A percentile compares a stretch with the other conserved stretches of the same genome.
These are phyloP conservation scores for Pristionchus entomophagus DNA, from an alignment of 2,888 invertebrate species.

Conservation along the genomic window DNA sequence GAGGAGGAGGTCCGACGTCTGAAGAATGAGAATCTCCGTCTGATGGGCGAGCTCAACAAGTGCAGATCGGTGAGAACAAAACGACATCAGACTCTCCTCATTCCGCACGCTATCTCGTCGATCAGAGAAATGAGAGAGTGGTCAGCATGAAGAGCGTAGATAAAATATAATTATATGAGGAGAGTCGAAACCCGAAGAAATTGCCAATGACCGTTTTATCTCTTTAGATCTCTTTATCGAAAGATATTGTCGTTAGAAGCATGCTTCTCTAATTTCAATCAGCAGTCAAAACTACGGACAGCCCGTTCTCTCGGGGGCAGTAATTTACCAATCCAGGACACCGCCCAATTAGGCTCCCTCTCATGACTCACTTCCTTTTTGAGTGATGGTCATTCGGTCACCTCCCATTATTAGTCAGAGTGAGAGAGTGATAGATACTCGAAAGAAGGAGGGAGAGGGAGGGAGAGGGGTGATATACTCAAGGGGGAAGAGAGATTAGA, in stretches of 20 bases:
- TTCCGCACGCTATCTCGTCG: too few species aligned
- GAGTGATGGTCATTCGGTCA: conserved; percentile 9
- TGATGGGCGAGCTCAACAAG: conserved; percentile 73
- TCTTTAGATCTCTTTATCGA: background rate
- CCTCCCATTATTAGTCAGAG: background rate
- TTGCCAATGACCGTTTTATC: background rate
- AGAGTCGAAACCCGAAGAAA: too few species aligned
- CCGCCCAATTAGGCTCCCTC: background rate
- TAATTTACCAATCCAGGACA: background rate
- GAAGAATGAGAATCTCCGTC: conserved; percentile 77
- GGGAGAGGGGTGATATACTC: conserved; percentile 34
- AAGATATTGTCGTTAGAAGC: too few species aligned
- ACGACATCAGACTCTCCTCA: too few species aligned
- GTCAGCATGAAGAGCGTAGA: too few species aligned
- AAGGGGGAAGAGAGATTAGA: background rate
- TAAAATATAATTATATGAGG: too few species aligned
- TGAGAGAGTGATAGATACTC: too few species aligned
- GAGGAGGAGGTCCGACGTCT: conserved; percentile 76
- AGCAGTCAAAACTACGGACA: too few species aligned
- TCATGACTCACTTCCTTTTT: background rate
- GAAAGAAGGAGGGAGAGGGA: too few species aligned
- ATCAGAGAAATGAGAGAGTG: too few species aligned
- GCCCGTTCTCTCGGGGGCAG: too few species aligned
- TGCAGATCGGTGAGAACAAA: conserved; percentile 74
- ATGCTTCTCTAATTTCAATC: too few species aligned